Percentiles rank a stretch among this genome's conserved stretches.
Evolutionary conservation across 2,888 invertebrate species (phyloP).

Genomic region (Netelia melanura): DNA sequence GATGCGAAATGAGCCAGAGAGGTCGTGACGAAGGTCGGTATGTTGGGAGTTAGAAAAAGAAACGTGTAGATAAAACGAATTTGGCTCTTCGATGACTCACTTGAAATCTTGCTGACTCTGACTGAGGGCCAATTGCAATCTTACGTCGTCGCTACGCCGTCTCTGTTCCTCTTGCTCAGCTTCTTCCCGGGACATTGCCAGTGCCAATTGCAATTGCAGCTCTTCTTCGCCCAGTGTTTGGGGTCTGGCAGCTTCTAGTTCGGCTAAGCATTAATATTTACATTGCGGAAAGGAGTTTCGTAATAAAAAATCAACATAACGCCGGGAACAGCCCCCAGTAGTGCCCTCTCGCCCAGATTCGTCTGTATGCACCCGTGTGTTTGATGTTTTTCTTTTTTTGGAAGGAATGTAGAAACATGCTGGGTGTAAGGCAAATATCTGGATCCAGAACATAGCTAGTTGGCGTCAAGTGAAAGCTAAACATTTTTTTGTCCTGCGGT

Average conservation of each 20-base stretch:
- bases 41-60: not conserved
- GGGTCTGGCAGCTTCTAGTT: conserved; percentile 97
- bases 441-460: too few species aligned
- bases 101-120: conserved; percentile 97
- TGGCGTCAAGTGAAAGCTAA: too few species aligned
- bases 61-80: conserved; percentile 11
- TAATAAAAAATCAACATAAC: conserved; percentile 70
- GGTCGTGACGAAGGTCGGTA: not conserved
- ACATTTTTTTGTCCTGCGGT: too few species aligned
- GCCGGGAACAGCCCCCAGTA: conserved; percentile 45
- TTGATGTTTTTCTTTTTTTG: conserved; percentile 12
- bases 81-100: conserved; percentile 85
- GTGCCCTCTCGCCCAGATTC: conserved; percentile 14
- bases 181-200: conserved; percentile 99
- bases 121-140: conserved; percentile 97
- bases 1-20: conserved; percentile 3
- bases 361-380: not conserved
- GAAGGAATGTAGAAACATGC: too few species aligned
- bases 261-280: conserved; percentile 84
- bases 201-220: conserved; percentile 97
- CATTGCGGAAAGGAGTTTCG: conserved; percentile 69
- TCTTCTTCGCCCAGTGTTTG: conserved; percentile 99
- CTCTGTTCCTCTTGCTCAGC: conserved; percentile 98
- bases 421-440: too few species aligned
- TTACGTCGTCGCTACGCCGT: conserved; percentile 97